Evolutionary conservation across 2,888 invertebrate species (phyloP).

Genomic region (Horisme vitalbata): DNA sequence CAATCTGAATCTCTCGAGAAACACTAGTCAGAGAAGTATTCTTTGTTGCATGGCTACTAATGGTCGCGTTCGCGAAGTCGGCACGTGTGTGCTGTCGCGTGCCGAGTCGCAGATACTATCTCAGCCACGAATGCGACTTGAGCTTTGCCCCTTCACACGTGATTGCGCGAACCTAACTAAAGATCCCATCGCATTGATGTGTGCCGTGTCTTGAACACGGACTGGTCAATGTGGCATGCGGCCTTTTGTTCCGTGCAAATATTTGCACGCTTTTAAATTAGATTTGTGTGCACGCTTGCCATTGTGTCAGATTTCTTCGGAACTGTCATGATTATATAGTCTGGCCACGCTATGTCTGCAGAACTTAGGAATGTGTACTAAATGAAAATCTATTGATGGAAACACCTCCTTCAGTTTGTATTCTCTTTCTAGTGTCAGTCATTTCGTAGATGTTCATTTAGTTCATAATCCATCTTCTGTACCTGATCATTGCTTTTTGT

Average conservation of each 20-base stretch:
- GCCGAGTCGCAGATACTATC: slow-evolving; percentile 73
- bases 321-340: slow-evolving; percentile 10
- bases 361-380: too few relatives aligned
- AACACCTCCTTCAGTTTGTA: too few relatives aligned
- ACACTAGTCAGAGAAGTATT: slow-evolving; percentile 44
- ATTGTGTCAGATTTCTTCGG: slow-evolving; percentile 8
- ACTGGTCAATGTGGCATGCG: slow-evolving; percentile 30
- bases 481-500: too few relatives aligned
- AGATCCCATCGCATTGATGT: slow-evolving; percentile 74
- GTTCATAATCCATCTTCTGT: too few relatives aligned
- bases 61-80: slow-evolving; percentile 47
- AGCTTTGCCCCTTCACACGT: slow-evolving; percentile 79
- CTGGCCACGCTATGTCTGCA: too few relatives aligned
- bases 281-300: slow-evolving; percentile 28
- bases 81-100: slow-evolving; percentile 72
- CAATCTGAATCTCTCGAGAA: slow-evolving; percentile 46
- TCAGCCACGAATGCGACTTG: slow-evolving; percentile 71
- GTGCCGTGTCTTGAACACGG: slow-evolving; percentile 47
- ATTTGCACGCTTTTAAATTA: slow-evolving; percentile 29
- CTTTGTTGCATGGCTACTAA: slow-evolving; percentile 50
- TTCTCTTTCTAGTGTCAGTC: too few relatives aligned
- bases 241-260: slow-evolving; percentile 24
- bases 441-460: too few relatives aligned
- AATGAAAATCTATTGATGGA: too few relatives aligned
- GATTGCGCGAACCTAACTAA: slow-evolving; percentile 62